Conservation (phyloP, 1,140 invertebrate species). For the Eubasilissa regina region DNA sequence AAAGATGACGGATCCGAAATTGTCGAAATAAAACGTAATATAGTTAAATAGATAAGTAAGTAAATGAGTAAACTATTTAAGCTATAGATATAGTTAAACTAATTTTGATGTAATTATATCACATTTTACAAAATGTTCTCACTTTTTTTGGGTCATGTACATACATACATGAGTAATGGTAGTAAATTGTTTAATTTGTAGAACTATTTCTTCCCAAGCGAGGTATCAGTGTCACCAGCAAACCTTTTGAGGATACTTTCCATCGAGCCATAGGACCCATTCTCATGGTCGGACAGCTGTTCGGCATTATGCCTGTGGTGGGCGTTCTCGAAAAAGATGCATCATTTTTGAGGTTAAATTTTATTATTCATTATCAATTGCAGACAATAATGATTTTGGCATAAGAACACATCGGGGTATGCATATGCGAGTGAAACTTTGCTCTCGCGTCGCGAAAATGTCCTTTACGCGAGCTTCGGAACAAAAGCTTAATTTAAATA, state of each 20-base stretch:
- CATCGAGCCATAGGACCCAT: constrained; percentile 48
- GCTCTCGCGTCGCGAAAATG: background rate
- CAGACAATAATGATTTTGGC: background rate
- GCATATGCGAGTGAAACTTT: background rate
- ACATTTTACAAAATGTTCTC: too few relatives aligned
- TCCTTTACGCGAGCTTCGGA: background rate
- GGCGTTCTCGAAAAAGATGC: constrained; percentile 40
- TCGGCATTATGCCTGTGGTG: constrained; percentile 47
- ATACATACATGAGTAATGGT: too few relatives aligned
- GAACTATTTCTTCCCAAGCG: constrained; percentile 17
- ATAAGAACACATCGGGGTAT: background rate
- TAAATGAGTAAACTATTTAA: too few relatives aligned
- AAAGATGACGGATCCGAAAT: too few relatives aligned
- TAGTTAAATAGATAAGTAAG: too few relatives aligned
- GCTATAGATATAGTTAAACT: too few relatives aligned
- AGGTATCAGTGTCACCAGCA: background rate
- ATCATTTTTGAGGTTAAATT: constrained; percentile 41
- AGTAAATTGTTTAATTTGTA: too few relatives aligned
- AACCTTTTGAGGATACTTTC: constrained; percentile 38
- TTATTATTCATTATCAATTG: background rate
- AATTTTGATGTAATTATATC: too few relatives aligned
- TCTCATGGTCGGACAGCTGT: constrained; percentile 48
- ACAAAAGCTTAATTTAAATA: background rate
- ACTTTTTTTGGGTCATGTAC: too few relatives aligned
- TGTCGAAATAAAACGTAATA: too few relatives aligned